Evolutionary conservation across 2,113 vertebrate genomes (phyloP).

Genomic region (Anarhynchus alexandrinus): DNA sequence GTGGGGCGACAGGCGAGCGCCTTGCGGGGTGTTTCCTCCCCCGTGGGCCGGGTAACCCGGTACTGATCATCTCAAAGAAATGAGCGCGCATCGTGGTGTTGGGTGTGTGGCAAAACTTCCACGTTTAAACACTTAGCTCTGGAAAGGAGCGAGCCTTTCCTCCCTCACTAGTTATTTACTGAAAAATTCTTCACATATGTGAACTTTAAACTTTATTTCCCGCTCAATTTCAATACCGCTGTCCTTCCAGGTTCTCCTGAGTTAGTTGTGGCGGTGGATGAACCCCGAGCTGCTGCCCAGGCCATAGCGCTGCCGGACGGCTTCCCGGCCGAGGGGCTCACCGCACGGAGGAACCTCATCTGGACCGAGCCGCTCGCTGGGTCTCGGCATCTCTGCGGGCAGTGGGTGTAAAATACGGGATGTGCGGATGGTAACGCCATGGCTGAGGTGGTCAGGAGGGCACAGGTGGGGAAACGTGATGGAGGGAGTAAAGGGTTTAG

Average conservation of each 20-base stretch:
- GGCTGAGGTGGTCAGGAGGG: background rate
- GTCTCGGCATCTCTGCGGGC: accelerated
- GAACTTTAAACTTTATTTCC: background rate
- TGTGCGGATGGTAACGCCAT: accelerated
- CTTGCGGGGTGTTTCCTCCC: too few species aligned
- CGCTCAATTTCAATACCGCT: accelerated
- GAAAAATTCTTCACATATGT: accelerated
- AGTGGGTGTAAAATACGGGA: accelerated
- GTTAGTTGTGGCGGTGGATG: accelerated
- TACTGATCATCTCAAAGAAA: accelerated
- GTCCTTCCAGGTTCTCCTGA: too few species aligned
- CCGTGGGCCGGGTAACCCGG: background rate
- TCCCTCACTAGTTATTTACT: accelerated
- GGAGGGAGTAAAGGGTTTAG: background rate
- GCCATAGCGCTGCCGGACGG: accelerated
- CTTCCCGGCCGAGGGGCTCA: too few species aligned
- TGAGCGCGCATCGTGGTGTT: accelerated
- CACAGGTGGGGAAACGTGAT: background rate
- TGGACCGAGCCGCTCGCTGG: accelerated
- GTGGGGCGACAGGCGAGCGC: too few species aligned
- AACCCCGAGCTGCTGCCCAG: background rate
- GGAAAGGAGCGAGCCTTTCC: background rate
- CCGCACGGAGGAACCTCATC: accelerated
- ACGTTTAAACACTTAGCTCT: background rate
- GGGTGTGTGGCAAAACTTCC: accelerated